These are phyloP conservation scores for Drosophila tsacasi DNA, from an alignment of 1,140 invertebrate species.

Conservation along the genomic window DNA sequence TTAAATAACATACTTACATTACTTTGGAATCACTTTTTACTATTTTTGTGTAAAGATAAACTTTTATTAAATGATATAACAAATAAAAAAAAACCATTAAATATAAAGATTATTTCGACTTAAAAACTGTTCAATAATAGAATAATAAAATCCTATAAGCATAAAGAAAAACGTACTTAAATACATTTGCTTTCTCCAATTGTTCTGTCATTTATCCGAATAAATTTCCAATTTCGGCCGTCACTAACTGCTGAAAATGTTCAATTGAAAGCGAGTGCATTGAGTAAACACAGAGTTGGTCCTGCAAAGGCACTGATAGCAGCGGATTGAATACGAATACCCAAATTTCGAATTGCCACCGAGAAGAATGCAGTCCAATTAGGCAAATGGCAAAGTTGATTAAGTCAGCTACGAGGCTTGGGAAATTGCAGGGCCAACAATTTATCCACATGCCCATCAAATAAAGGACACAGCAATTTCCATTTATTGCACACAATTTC, in stretches of 20 bases:
- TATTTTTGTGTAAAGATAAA: too few relatives aligned
- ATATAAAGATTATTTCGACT: too few relatives aligned
- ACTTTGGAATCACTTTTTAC: too few relatives aligned
- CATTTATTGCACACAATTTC: slow-evolving; percentile 63
- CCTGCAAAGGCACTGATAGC: slow-evolving; percentile 23
- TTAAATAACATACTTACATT: too few relatives aligned
- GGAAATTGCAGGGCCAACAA: slow-evolving; percentile 27
- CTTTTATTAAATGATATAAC: too few relatives aligned
- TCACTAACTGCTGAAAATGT: neutral
- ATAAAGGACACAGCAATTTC: slow-evolving; percentile 47
- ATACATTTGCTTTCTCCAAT: too few relatives aligned
- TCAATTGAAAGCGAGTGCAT: slow-evolving; percentile 10
- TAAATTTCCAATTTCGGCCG: neutral
- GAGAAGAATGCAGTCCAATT: slow-evolving; percentile 51
- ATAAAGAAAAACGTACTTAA: neutral
- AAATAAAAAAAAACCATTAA: too few relatives aligned
- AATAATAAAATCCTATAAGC: too few relatives aligned
- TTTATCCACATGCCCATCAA: slow-evolving; percentile 37
- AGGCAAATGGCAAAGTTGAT: slow-evolving; percentile 49
- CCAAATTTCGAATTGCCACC: slow-evolving; percentile 12
- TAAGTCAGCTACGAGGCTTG: slow-evolving; percentile 22
- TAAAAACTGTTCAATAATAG: too few relatives aligned
- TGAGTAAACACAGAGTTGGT: slow-evolving; percentile 11
- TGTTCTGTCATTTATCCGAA: too few relatives aligned
- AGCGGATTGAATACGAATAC: slow-evolving; percentile 5